Percentiles rank a stretch among this genome's conserved stretches.
Evolutionary conservation across 2,113 vertebrate genomes (phyloP).

Genomic region (Phylloscopus trochiloides): DNA sequence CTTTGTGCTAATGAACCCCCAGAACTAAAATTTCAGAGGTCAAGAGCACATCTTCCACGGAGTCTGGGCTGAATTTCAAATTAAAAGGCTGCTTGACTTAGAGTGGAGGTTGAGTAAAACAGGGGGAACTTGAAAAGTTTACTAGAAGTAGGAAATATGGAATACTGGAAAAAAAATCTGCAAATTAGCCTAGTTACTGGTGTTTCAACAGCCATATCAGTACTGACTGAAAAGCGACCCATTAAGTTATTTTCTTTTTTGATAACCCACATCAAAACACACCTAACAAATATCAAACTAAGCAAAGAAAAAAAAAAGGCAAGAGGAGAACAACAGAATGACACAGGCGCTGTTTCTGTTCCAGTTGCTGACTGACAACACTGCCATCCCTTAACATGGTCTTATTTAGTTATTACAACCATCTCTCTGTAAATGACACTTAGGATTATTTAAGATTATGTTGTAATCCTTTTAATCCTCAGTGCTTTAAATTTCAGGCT

Average conservation of each 20-base stretch:
- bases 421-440: slow-evolving; percentile 93
- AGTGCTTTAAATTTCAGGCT: slow-evolving; percentile 98
- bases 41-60: neutral
- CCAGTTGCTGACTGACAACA: slow-evolving; percentile 83
- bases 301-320: neutral
- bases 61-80: neutral
- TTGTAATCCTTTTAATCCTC: slow-evolving; percentile 99
- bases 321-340: neutral
- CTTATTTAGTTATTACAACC: slow-evolving; percentile 94
- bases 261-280: neutral
- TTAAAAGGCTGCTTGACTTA: neutral
- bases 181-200: neutral
- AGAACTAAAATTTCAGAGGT: neutral
- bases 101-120: neutral
- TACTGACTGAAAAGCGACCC: neutral
- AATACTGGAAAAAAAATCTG: neutral
- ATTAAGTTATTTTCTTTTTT: neutral
- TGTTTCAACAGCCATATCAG: neutral
- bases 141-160: neutral
- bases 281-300: neutral
- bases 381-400: slow-evolving; percentile 84
- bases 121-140: neutral
- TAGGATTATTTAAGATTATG: slow-evolving; percentile 99
- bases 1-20: neutral
- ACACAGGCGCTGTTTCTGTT: slow-evolving; percentile 57